Evolutionary conservation across 2,113 vertebrate genomes (phyloP).

Genomic region (Antidorcas marsupialis): DNA sequence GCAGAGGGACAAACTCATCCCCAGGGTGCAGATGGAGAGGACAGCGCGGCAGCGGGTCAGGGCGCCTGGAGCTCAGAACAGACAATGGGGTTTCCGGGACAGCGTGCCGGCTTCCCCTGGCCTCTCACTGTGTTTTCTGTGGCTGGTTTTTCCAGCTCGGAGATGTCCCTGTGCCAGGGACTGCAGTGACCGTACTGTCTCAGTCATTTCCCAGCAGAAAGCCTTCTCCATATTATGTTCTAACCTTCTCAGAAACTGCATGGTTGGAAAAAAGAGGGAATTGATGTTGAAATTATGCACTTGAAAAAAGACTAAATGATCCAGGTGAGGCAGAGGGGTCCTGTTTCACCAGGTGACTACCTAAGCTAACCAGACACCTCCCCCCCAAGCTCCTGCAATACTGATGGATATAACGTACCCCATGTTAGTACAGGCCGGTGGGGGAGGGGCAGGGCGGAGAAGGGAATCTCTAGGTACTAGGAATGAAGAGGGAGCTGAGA

Average conservation of each 20-base stretch:
- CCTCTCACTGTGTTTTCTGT: not conserved
- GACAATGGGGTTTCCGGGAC: not conserved
- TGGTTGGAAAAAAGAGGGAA: not conserved
- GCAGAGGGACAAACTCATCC: not conserved
- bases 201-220: not conserved
- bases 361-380: fast-evolving
- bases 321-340: fast-evolving
- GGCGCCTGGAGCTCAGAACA: not conserved
- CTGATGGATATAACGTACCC: fast-evolving
- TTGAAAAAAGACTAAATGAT: not conserved
- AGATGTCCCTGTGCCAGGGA: not conserved
- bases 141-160: not conserved
- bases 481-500: not conserved
- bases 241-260: fast-evolving
- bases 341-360: fast-evolving
- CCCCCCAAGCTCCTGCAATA: fast-evolving
- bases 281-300: not conserved
- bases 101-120: fast-evolving
- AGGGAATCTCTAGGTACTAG: not conserved
- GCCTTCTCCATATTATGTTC: not conserved
- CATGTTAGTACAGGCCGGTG: fast-evolving
- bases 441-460: fast-evolving
- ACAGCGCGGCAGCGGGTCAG: fast-evolving
- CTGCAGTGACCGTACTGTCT: too few species aligned
- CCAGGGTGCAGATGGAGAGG: not conserved